Evolutionary conservation across 2,113 vertebrate genomes (phyloP), one percentile per base, ranked within the genome.

Genomic region (Prinia subflava): DNA sequence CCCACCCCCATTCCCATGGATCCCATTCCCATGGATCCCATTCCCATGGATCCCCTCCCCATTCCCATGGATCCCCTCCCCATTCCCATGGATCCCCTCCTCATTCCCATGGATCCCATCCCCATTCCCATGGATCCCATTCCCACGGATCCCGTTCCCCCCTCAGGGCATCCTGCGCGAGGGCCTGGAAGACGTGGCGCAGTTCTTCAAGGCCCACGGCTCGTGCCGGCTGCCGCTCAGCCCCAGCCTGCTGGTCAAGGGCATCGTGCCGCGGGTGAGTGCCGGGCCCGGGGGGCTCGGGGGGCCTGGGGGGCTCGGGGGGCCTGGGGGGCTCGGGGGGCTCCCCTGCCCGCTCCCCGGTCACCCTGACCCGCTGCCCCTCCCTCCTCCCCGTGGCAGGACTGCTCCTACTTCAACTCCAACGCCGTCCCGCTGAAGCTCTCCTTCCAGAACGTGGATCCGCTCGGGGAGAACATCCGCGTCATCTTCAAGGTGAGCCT

Each of bases 341-440:
- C 12, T 76, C 81, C 52, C 41, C 47, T 46, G n/a, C 56, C 47
- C 2, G 0, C 57, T 3, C 30, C 59, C 6, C 0, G 17, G 71
- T 33, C 3, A 0, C 59, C 63, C 64, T 91, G 55, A 90, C 1
- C 1, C 4, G 4, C 76, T 33, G 57, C 6, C 2, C 55, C 64
- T 62, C 47, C 63, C 31, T 68, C 65, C 86, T 73, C 63, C 77
- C 28, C 6, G 0, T 1, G 73, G 5, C 89, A 99, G 99, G 98
- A 98, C 33, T 99, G 99, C 69, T 99, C 99, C 55, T 99, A 99
- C 97, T 99, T 99, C 97, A 99, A 99, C 97, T 99, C 99, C 95
- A 99, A 99, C 5, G 99, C 99, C 0, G 99, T 99, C 17, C 99
- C 99, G 20, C 98, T 99, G 62, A 99, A 99, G 97, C 98, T 99